phyloP scores from a whole-genome alignment of 2,888 invertebrate species.

The Hipparchia sbordonii region DNA sequence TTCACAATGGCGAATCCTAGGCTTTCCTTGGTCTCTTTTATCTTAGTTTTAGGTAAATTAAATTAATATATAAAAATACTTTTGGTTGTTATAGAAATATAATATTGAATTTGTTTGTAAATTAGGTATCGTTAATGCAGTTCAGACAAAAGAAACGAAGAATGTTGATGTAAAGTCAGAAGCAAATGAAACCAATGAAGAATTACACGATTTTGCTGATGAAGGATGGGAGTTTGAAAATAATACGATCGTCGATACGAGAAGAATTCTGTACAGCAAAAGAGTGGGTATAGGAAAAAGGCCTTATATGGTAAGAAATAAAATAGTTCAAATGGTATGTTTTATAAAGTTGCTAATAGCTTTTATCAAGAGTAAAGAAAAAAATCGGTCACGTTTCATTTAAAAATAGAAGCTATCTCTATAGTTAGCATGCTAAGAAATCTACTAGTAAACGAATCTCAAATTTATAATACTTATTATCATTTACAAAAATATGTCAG shows the following conservation, averaged over 20 bases:
- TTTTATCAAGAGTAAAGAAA: too few relatives aligned
- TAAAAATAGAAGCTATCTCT: too few relatives aligned
- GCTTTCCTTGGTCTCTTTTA: constrained; percentile 22
- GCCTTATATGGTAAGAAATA: constrained; percentile 68
- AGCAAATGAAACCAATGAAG: constrained; percentile 10
- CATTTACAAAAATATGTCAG: too few relatives aligned
- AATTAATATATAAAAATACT: background rate
- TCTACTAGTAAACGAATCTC: too few relatives aligned
- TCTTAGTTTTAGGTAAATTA: constrained; percentile 40
- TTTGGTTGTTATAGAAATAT: background rate
- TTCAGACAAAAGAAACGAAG: constrained; percentile 33
- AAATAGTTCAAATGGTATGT: too few relatives aligned
- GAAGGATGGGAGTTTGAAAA: constrained; percentile 72
- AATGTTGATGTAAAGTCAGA: constrained; percentile 11
- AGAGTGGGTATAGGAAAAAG: constrained; percentile 58
- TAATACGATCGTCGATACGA: constrained; percentile 60
- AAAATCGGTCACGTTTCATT: too few relatives aligned
- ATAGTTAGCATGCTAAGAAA: too few relatives aligned
- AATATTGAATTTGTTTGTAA: constrained; percentile 1
- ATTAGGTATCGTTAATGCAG: constrained; percentile 35
- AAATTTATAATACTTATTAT: too few relatives aligned
- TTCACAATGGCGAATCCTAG: constrained; percentile 35
- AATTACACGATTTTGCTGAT: constrained; percentile 55
- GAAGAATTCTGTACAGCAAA: constrained; percentile 71
- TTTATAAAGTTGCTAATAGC: too few relatives aligned